Evolutionary conservation across 1,140 invertebrate genomes (phyloP).

Genomic region (Drosophila auraria): DNA sequence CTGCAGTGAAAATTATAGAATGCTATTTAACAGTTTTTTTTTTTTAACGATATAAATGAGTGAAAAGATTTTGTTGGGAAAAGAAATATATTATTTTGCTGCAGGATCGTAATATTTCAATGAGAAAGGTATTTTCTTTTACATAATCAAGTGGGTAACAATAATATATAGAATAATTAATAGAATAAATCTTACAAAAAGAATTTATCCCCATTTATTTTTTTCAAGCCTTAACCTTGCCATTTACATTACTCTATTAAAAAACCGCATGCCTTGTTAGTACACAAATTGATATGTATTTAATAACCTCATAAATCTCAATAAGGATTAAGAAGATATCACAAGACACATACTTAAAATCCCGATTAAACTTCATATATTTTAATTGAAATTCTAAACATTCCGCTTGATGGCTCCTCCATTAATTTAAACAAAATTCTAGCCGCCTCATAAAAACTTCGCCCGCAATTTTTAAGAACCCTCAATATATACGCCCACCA

Average conservation of each 20-base stretch:
- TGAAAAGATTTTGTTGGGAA: too few relatives aligned
- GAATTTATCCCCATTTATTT: not conserved
- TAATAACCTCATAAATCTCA: conserved; percentile 8
- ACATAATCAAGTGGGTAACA: too few relatives aligned
- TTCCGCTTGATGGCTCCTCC: conserved; percentile 26
- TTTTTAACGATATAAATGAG: not conserved
- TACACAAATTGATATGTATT: not conserved
- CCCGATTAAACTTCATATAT: conserved; percentile 28
- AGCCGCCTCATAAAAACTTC: conserved; percentile 41
- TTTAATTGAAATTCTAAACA: conserved; percentile 29
- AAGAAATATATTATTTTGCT: not conserved
- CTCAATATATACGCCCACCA: conserved; percentile 11
- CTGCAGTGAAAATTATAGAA: not conserved
- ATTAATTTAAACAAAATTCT: conserved; percentile 48
- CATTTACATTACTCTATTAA: not conserved
- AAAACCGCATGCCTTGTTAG: not conserved
- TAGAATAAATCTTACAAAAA: too few relatives aligned
- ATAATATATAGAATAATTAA: too few relatives aligned
- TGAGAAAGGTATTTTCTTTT: not conserved
- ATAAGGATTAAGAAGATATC: not conserved
- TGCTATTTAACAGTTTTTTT: not conserved
- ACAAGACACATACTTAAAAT: not conserved
- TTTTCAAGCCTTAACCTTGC: not conserved
- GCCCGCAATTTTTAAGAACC: conserved; percentile 33
- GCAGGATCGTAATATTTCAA: not conserved